Base-by-base conservation (phyloP, 1,140 invertebrate species). In the Trinorchestia longiramus region DNA sequence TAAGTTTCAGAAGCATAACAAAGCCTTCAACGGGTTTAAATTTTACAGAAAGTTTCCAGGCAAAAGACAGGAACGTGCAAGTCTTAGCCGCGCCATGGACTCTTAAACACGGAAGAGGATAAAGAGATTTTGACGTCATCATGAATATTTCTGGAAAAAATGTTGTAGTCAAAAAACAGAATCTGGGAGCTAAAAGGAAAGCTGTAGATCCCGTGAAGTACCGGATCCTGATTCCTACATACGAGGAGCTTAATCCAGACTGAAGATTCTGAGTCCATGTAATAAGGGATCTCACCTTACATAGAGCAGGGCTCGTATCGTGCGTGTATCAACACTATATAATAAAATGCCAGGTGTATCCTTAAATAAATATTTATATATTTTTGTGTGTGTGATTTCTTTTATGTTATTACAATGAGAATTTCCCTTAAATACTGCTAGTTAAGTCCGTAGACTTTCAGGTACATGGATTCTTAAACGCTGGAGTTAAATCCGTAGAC, bases 71-170 rank as follows among this genome's bases (percentile, higher is more conserved):
- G 62, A 36, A 77, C 62, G 62, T 77, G 62, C 28, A 77, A 3
- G 15, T 36, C 62, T 77, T 77, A 19, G 62, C 62, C 62, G 62
- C 3, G 62, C 62, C 62, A 1, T 77, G 62, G 62, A 77, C 62
- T 77, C 62, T 77, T 77, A 77, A 77, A 77, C 62, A 77, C 62
- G 62, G 62, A 77, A 77, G 62, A 77, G 62, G 62, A 77, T 77
- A 36, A 77, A 77, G 62, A 77, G 62, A 77, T 77, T 77, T 77
- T 28, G 28, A 28, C 62, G 62, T 77, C 62, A 77, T 77, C 62
- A 77, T 77, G 62, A 77, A 77, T 77, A 77, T 77, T 77, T 77
- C 62, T 77, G 62, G 28, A 77, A 36, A 77, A 77, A 77, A 77
- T 77, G 62, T 77, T 77, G 62, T 77, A 77, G 62, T 77, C 62